These are phyloP conservation scores for Leptosomus discolor DNA, from an alignment of 2,113 vertebrate genomes.

Conservation along the genomic window DNA sequence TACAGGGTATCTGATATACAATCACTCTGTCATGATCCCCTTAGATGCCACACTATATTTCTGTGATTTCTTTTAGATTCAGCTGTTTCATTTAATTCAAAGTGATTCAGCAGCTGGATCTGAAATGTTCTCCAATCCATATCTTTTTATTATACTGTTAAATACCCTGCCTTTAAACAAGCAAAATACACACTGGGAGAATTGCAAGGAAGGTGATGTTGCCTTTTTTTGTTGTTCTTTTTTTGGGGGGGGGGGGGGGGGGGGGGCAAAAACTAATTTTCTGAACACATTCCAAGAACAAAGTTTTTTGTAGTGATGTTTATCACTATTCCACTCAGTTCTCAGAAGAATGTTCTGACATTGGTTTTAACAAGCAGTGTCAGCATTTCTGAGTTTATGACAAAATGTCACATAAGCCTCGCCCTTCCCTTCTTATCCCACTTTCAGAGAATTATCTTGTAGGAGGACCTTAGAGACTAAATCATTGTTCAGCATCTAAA, in stretches of 20 bases:
- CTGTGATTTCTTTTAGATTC: background rate
- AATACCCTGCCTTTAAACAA: background rate
- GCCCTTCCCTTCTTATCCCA: background rate
- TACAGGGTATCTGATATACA: background rate
- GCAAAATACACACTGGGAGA: background rate
- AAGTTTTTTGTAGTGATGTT: background rate
- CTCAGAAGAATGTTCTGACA: background rate
- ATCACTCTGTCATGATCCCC: fast-evolving
- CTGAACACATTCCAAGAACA: background rate
- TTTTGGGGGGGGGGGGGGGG: fast-evolving
- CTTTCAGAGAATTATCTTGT: background rate
- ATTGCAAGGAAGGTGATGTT: too few species aligned
- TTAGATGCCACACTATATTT: background rate
- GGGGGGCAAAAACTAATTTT: too few species aligned
- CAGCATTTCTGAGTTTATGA: background rate
- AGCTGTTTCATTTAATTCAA: background rate
- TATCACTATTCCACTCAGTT: background rate
- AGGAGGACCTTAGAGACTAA: background rate
- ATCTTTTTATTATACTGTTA: background rate
- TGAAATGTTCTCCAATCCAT: background rate
- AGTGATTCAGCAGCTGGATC: background rate
- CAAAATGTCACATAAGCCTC: background rate
- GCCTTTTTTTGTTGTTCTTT: background rate
- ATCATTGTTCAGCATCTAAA: background rate
- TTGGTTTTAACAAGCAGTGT: background rate